Percentiles rank a stretch among this genome's conserved stretches.
Conservation (phyloP, 2,797 vertebrate genomes). For the Notolepis coatsorum region DNA sequence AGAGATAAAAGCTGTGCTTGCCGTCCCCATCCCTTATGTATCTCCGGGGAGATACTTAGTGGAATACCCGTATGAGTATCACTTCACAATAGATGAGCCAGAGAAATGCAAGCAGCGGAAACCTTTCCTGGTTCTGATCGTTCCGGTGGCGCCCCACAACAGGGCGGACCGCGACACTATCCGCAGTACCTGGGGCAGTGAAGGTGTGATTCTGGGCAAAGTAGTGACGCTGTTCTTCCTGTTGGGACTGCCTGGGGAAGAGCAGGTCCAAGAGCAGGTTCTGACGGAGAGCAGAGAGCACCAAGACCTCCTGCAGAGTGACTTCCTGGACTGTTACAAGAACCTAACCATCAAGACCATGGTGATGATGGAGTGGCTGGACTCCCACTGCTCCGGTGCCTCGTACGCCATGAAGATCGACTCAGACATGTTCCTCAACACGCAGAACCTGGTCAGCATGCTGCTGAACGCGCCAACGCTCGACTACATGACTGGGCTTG, state of each 20-base stretch:
- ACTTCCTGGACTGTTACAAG: constrained; percentile 74
- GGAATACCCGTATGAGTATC: constrained; percentile 57
- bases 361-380: constrained; percentile 71
- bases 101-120: constrained; percentile 46
- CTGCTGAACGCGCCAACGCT: constrained; percentile 24
- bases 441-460: constrained; percentile 29
- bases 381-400: constrained; percentile 50
- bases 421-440: constrained; percentile 75
- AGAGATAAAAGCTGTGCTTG: fast-evolving
- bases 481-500: constrained; percentile 53
- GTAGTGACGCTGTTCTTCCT: constrained; percentile 69
- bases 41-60: constrained; percentile 45
- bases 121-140: constrained; percentile 71
- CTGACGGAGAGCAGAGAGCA: constrained; percentile 46
- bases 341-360: constrained; percentile 76
- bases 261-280: constrained; percentile 32
- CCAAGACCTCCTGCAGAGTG: constrained; percentile 64
- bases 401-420: constrained; percentile 74
- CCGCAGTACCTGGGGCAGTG: constrained; percentile 76
- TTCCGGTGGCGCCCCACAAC: constrained; percentile 37
- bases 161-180: background rate
- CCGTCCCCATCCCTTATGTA: constrained; percentile 47
- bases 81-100: constrained; percentile 62
- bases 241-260: constrained; percentile 34
- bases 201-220: constrained; percentile 49